phyloP scores from a whole-genome alignment of 2,113 vertebrate species.

The Chaetops frenatus region DNA sequence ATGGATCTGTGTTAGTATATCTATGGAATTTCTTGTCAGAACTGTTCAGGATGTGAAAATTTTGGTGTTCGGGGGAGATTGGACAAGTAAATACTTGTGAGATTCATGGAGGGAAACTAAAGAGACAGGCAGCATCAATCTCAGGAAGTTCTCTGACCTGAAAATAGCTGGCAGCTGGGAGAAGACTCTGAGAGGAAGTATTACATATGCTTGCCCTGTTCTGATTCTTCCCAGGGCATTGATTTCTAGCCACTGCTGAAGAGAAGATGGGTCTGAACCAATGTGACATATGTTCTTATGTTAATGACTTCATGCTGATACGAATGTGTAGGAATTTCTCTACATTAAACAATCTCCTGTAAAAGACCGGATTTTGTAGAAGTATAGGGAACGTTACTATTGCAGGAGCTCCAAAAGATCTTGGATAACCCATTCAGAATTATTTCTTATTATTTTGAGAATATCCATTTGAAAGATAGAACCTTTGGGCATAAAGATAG shows the following conservation, averaged over 20 bases:
- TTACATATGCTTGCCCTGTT: slow-evolving; percentile 50
- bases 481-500: neutral
- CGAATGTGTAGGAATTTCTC: slow-evolving; percentile 39
- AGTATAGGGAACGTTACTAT: neutral
- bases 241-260: slow-evolving; percentile 47
- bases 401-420: neutral
- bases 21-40: neutral
- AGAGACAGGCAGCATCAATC: slow-evolving; percentile 45
- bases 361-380: neutral
- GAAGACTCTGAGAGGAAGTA: slow-evolving; percentile 43
- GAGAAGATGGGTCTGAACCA: slow-evolving; percentile 38
- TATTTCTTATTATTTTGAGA: neutral
- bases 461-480: neutral
- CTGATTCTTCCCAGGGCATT: slow-evolving; percentile 34
- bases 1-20: neutral
- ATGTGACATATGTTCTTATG: slow-evolving; percentile 44
- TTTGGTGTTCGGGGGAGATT: neutral
- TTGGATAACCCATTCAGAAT: neutral
- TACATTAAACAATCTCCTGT: neutral
- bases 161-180: slow-evolving; percentile 52
- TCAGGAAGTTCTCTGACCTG: slow-evolving; percentile 52
- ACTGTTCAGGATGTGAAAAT: neutral
- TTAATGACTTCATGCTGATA: slow-evolving; percentile 40
- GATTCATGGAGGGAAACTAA: neutral
- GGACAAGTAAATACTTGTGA: neutral